Evolutionary conservation across 2,797 vertebrate genomes (phyloP).

Genomic region (Ispidina picta): DNA sequence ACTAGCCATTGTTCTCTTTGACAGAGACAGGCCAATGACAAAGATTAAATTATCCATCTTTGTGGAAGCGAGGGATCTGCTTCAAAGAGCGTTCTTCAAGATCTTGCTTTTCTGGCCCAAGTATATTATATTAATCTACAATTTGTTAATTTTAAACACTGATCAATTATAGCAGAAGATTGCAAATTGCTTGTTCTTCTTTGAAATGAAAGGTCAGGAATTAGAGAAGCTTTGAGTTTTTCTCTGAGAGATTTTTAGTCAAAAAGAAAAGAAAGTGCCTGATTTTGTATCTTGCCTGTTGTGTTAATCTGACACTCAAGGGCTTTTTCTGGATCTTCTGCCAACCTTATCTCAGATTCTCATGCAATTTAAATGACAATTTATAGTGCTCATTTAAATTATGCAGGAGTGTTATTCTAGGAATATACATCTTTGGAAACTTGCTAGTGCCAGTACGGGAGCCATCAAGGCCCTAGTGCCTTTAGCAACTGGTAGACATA

Average conservation of each 20-base stretch:
- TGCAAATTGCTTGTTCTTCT: slow-evolving; percentile 27
- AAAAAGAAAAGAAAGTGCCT: slow-evolving; percentile 17
- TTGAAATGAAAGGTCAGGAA: slow-evolving; percentile 45
- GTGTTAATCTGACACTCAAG: slow-evolving; percentile 33
- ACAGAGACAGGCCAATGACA: slow-evolving; percentile 88
- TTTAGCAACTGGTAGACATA: not conserved
- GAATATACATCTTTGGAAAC: not conserved
- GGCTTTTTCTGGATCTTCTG: slow-evolving; percentile 44
- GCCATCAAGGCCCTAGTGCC: not conserved
- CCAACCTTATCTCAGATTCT: slow-evolving; percentile 33
- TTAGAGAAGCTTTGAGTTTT: slow-evolving; percentile 7
- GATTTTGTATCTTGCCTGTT: slow-evolving; percentile 12
- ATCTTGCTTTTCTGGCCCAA: slow-evolving; percentile 35
- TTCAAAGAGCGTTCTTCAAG: not conserved
- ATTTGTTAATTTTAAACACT: slow-evolving; percentile 45
- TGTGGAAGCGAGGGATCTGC: slow-evolving; percentile 64
- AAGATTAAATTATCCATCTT: slow-evolving; percentile 84
- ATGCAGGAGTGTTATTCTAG: slow-evolving; percentile 17
- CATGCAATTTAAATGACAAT: slow-evolving; percentile 56
- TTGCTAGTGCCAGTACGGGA: not conserved
- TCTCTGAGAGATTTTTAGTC: not conserved
- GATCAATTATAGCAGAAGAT: slow-evolving; percentile 39
- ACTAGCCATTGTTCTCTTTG: slow-evolving; percentile 88
- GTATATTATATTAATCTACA: slow-evolving; percentile 46
- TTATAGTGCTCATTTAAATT: slow-evolving; percentile 41